Evolutionary conservation across 2,113 vertebrate genomes (phyloP), one percentile per base, ranked within the genome.

Genomic region (Stigmatopora argus): DNA sequence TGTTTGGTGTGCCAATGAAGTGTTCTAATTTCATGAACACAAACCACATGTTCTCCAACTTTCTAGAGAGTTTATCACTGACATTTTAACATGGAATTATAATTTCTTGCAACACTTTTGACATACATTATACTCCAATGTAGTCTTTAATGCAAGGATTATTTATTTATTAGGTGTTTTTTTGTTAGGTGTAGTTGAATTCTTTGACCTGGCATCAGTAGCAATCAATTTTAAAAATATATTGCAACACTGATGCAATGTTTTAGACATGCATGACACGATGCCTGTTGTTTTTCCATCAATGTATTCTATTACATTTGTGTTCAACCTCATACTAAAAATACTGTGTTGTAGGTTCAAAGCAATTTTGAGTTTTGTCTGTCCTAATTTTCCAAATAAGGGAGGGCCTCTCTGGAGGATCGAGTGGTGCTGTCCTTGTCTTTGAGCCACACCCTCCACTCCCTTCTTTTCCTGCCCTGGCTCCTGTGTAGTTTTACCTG

Each of bases 401-500:
- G 75, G 68, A 86, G 78, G 72, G 70, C 68, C 68, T 77, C 71
- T 72, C 74, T 70, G 65, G 64, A 65, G 70, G 81, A 84, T 86
- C 73, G 46, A 70, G 73, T 85, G 73, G 77, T 84, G 69, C 65
- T 55, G 75, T 80, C 61, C 74, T 81, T 74, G 76, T 82, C 65
- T 79, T 71, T 73, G 72, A 67, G 75, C 88, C 77, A 80, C 87
- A 80, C 86, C 86, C 79, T 46, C 71, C 53, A 66, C 76, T 77
- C 67, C 52, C 51, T 63, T 67, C 31, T 48, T 53, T 44, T 63
- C 58, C 38, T 77, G 74, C 47, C 78, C 65, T 23, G 17, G 72
- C 72, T 73, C 69, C 70, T 87, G 76, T 87, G 81, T 86, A 84
- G 86, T 77, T 86, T 86, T 88, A 86, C 86, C 80, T 88, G 85